Evolutionary conservation across 2,888 invertebrate species (phyloP), one percentile per base, ranked within the genome.

Genomic region (Cacoxenus indagator): DNA sequence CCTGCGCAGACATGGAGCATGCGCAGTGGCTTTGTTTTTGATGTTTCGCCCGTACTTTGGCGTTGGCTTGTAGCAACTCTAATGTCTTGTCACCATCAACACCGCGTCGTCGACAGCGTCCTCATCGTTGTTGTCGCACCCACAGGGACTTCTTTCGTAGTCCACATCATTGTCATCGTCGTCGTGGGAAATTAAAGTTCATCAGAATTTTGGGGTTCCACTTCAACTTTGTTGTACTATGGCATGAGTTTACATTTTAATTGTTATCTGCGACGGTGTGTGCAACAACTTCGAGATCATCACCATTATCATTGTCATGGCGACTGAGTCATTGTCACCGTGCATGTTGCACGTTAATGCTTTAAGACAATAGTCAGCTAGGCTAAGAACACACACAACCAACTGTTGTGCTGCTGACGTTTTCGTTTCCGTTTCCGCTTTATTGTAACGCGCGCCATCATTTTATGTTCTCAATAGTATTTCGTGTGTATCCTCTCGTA

Each of bases 171-270:
- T 31, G 48, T 14, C n/a, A 48, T 48, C 27, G 22, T 37, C 82
- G 80, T 62, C 83, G 73, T 71, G 84, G 84, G 80, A 80, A 80
- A 80, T 80, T 78, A 82, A 83, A 78, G 73, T 71, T 65, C 22
- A 19, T 22, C 19, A 22, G 4, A 22, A 24, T 27, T 55, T n/a
- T 55, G 2, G 14, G 55, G 14, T 27, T 5, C n/a, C 14, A 26
- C 24, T 4, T 26, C n/a, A 55, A 11, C 27, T 55, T 26, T 27
- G 55, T 55, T 26, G 55, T 64, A 62, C 65, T 31, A 54, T 19
- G 27, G 57, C n/a, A 57, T 31, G 31, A 57, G 57, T 29, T 29
- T 29, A 29, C 22, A 29, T 27, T 55, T 57, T 57, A 57, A 57
- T 57, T 57, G 57, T 57, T 29, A 17, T 17, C 57, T 57, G 31